Evolutionary conservation across 2,113 vertebrate genomes (phyloP).

Genomic region (Albula goreensis): DNA sequence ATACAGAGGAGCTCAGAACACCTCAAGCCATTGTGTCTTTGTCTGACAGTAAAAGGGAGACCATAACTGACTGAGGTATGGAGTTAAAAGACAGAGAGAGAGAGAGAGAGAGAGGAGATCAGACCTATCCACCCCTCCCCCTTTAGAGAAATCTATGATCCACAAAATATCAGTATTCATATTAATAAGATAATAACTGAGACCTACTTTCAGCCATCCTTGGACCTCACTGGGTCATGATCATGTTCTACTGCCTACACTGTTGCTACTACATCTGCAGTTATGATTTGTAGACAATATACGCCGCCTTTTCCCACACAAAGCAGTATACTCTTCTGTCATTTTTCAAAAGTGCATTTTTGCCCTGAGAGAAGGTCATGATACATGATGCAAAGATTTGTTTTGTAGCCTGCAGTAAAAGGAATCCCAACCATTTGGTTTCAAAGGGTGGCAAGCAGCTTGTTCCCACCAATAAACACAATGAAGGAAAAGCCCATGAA

Average conservation of each 20-base stretch:
- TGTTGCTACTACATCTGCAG: neutral
- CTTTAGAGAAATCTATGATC: neutral
- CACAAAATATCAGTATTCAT: neutral
- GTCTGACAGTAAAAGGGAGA: neutral
- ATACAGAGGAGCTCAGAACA: constrained; percentile 4
- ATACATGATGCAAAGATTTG: neutral
- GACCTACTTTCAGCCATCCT: neutral
- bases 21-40: neutral
- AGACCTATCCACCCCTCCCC: neutral
- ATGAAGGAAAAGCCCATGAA: neutral
- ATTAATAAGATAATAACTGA: neutral
- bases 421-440: neutral
- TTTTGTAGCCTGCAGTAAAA: neutral
- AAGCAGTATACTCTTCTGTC: neutral
- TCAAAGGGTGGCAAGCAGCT: neutral
- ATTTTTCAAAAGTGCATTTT: neutral
- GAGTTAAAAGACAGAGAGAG: neutral
- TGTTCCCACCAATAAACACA: neutral
- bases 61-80: neutral
- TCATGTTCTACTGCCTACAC: neutral
- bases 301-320: neutral
- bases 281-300: neutral
- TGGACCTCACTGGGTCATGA: neutral
- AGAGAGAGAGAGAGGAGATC: neutral
- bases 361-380: neutral